Evolutionary conservation across 2,888 invertebrate species (phyloP).

Genomic region (Trichopoda pennipes): DNA sequence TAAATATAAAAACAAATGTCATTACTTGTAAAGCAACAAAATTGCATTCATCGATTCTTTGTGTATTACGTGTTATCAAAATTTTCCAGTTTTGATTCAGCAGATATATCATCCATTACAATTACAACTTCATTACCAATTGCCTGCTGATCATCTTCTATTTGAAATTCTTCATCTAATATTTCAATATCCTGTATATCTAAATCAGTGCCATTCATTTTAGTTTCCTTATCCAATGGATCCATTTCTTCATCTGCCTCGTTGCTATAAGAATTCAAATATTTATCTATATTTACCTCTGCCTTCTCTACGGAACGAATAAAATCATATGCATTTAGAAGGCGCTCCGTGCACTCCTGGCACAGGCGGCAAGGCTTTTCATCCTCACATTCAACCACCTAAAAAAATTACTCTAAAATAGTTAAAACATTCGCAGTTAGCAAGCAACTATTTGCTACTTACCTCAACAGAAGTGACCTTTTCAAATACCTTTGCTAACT

Average conservation of each 20-base stretch:
- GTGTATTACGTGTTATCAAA: slow-evolving; percentile 33
- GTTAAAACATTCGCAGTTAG: background rate
- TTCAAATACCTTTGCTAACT: slow-evolving; percentile 71
- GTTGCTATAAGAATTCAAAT: slow-evolving; percentile 15
- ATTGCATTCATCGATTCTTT: no score
- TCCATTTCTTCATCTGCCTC: slow-evolving; percentile 41
- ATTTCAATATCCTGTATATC: slow-evolving; percentile 53
- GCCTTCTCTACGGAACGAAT: slow-evolving; percentile 74
- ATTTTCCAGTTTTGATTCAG: background rate
- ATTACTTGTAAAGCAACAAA: background rate
- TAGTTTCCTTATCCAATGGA: slow-evolving; percentile 41
- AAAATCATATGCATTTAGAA: slow-evolving; percentile 75
- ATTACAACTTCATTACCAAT: slow-evolving; percentile 8
- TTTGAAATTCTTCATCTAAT: slow-evolving; percentile 39
- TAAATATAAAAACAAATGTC: slow-evolving; percentile 10
- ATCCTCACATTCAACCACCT: slow-evolving; percentile 71
- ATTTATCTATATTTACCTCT: slow-evolving; percentile 67
- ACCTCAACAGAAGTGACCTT: slow-evolving; percentile 74
- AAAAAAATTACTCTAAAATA: background rate
- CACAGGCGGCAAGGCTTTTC: slow-evolving; percentile 74
- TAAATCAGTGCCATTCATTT: slow-evolving; percentile 42
- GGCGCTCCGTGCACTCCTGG: slow-evolving; percentile 73
- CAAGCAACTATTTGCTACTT: background rate
- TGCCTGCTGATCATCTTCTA: slow-evolving; percentile 21
- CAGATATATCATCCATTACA: slow-evolving; percentile 4